A percentile compares a stretch with the other conserved stretches of the same genome.
Conservation (phyloP, 1,140 invertebrate species). For the Drosophila mayri region DNA sequence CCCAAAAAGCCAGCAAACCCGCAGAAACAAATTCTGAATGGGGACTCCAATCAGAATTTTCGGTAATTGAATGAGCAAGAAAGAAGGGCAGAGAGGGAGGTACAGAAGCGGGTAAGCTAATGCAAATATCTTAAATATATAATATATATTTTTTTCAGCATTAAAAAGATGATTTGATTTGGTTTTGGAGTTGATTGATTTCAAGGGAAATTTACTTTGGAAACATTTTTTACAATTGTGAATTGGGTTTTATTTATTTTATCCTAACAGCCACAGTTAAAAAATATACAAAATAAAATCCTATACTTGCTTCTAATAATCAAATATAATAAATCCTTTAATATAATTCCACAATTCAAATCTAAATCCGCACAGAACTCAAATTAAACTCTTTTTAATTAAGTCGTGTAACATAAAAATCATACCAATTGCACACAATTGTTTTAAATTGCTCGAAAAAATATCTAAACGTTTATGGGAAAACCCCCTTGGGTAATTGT, state of each 20-base stretch:
- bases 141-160: conserved; percentile 8
- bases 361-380: background rate
- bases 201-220: background rate
- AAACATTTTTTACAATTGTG: no score
- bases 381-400: background rate
- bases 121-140: conserved; percentile 19
- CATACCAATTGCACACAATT: background rate
- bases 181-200: conserved; percentile 4
- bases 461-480: background rate
- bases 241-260: no score
- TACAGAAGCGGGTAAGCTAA: conserved; percentile 27
- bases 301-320: background rate
- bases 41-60: conserved; percentile 18
- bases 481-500: background rate
- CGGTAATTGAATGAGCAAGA: conserved; percentile 15
- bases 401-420: background rate
- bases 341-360: background rate
- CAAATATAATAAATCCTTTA: background rate
- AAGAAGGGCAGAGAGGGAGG: background rate
- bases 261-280: no score
- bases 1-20: conserved; percentile 20
- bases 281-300: background rate
- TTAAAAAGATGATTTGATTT: conserved; percentile 1
- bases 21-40: conserved; percentile 32
- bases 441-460: conserved; percentile 9